Evolutionary conservation across 2,113 vertebrate genomes (phyloP), one percentile per base, ranked within the genome.

Genomic region (Typhlomys cinereus): DNA sequence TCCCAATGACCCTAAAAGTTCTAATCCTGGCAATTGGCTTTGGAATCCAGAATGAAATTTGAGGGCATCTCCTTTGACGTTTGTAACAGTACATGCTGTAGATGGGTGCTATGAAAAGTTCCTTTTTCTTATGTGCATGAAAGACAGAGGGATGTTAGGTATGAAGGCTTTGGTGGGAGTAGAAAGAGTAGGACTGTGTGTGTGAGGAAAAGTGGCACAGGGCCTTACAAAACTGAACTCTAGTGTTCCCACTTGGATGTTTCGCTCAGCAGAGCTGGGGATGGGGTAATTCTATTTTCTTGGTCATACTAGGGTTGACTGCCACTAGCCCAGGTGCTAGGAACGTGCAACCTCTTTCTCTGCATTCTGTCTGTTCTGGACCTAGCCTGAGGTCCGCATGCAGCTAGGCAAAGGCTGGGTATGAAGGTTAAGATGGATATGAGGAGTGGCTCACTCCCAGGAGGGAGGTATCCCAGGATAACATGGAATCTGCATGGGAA

Each of bases 41-140:
- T 83, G 34, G 48, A 80, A 90, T 67, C 88, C 66, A 66, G 48
- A 70, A 86, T 75, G 70, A 36, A 13, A 80, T 67, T 75, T 79
- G 7, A 52, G 39, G 31, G 18, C 31, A 25, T 85, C 73, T 66
- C 64, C 25, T 88, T 92, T 46, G 70, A 62, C 3, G 7, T 73
- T 85, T 46, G 34, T 4, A 67, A 36, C 6, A 59, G 25, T 36
- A 48, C 11, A 1, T 39, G n/a, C 27, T 64, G 79, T 34, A 61
- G 69, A n/a, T 82, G 54, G 50, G 14, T 59, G 21, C 69, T 81
- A 13, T 92, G 69, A 59, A 66, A 85, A 66, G 39, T 61, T 90
- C 10, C 3, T 17, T 93, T 92, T 91, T 89, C 48, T 88, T 67
- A 13, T 44, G 74, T 57, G 6, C 9, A 2, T 41, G 36, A 90